Conservation (phyloP, 2,888 invertebrate genomes). For the Opisthograptis luteolata region DNA sequence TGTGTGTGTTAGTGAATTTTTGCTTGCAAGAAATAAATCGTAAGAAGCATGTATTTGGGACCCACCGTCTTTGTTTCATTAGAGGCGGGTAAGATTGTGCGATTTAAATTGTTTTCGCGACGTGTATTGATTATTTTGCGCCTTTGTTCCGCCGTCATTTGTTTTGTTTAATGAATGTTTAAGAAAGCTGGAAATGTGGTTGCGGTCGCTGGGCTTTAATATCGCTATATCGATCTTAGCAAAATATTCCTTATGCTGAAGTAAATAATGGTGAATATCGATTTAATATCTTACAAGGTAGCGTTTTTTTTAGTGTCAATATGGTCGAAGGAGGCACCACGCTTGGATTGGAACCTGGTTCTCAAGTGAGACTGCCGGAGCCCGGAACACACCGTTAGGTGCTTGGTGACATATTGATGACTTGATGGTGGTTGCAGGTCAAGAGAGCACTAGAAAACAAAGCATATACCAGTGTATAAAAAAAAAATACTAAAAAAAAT, state of each 20-base stretch:
- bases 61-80: slow-evolving; percentile 60
- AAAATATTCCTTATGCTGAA: not conserved
- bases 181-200: slow-evolving; percentile 9
- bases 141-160: slow-evolving; percentile 42
- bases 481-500: too few species aligned
- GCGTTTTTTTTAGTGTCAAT: too few species aligned
- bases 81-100: slow-evolving; percentile 50
- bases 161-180: slow-evolving; percentile 26
- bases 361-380: too few species aligned
- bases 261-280: too few species aligned
- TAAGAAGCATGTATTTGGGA: slow-evolving; percentile 57
- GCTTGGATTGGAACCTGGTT: too few species aligned
- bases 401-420: too few species aligned
- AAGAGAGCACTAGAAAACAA: too few species aligned
- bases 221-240: not conserved
- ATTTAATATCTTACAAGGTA: too few species aligned
- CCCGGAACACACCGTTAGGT: too few species aligned
- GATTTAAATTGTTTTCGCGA: slow-evolving; percentile 62
- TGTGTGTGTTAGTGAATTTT: slow-evolving; percentile 53
- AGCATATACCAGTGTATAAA: too few species aligned
- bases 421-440: too few species aligned
- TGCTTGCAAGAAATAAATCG: slow-evolving; percentile 63
- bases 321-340: too few species aligned
- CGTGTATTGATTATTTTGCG: slow-evolving; percentile 62
- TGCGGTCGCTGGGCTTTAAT: not conserved